Conservation (phyloP, 30 jellyfish, hydroid and myxozoan genomes). For the Catostylus mosaicus region DNA sequence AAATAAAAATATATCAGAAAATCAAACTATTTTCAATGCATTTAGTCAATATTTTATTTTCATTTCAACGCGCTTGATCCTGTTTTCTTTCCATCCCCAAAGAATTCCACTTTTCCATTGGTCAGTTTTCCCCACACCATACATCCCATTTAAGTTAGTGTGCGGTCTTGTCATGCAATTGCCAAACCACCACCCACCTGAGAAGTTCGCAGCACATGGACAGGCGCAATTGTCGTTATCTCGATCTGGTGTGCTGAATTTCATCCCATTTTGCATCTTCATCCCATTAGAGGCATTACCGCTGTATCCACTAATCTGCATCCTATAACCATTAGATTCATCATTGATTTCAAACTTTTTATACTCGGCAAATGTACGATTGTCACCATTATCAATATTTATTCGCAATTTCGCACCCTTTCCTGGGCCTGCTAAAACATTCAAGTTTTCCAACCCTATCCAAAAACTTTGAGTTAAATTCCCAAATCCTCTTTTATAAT, state of each 20-base stretch:
- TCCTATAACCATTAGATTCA: slow-evolving; percentile 2
- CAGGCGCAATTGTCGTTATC: slow-evolving; percentile 1
- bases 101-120: not conserved
- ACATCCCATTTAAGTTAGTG: slow-evolving; percentile 2
- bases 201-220: not conserved
- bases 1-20: no score
- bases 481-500: slow-evolving; percentile 21
- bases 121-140: not conserved
- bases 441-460: slow-evolving; percentile 16
- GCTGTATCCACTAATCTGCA: not conserved
- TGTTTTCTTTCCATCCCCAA: not conserved
- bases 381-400: not conserved
- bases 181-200: slow-evolving; percentile 37
- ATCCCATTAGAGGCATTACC: slow-evolving; percentile 5
- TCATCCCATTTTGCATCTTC: slow-evolving; percentile 15
- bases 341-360: not conserved
- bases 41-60: not conserved
- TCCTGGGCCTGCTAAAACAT: not conserved
- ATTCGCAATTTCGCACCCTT: not conserved
- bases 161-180: slow-evolving; percentile 1
- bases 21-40: not conserved
- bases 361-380: not conserved
- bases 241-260: slow-evolving; percentile 9
- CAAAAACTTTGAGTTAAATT: not conserved
- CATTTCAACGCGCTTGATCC: slow-evolving; percentile 8